Conservation (phyloP, 2,113 vertebrate species). For the Pongo abelii region DNA sequence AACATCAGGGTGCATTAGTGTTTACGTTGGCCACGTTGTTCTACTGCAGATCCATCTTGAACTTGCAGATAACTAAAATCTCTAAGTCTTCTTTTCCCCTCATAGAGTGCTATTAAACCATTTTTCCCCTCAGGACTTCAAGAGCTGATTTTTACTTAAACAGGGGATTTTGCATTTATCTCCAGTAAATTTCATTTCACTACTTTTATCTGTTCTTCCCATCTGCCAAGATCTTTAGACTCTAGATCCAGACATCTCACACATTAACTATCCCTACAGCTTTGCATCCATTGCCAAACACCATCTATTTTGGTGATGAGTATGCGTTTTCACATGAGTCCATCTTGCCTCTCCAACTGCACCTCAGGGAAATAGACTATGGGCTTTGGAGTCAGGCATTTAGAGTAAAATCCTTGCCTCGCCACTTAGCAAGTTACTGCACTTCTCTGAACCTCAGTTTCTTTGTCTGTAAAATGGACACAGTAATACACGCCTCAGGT, state of each 20-base stretch:
- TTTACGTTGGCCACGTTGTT: neutral
- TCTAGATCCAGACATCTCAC: neutral
- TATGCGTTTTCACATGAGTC: neutral
- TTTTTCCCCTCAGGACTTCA: neutral
- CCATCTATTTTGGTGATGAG: neutral
- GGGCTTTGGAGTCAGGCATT: neutral
- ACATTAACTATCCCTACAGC: neutral
- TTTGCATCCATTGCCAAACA: neutral
- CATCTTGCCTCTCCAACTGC: neutral
- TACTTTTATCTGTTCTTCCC: neutral
- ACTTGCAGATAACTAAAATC: neutral
- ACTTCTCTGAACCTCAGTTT: neutral
- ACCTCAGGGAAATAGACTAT: neutral
- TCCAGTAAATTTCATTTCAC: neutral
- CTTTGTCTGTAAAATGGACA: neutral
- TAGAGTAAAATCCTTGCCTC: neutral
- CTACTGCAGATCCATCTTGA: neutral
- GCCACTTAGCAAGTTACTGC: neutral
- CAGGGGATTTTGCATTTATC: neutral
- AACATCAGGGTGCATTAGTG: neutral
- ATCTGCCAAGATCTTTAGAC: neutral
- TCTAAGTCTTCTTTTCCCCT: neutral
- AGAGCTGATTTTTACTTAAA: constrained; percentile 5
- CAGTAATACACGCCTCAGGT: neutral
- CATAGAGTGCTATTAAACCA: neutral